These are phyloP conservation scores for Pelusios castaneus DNA, from an alignment of 2,113 vertebrate species.

Conservation along the genomic window DNA sequence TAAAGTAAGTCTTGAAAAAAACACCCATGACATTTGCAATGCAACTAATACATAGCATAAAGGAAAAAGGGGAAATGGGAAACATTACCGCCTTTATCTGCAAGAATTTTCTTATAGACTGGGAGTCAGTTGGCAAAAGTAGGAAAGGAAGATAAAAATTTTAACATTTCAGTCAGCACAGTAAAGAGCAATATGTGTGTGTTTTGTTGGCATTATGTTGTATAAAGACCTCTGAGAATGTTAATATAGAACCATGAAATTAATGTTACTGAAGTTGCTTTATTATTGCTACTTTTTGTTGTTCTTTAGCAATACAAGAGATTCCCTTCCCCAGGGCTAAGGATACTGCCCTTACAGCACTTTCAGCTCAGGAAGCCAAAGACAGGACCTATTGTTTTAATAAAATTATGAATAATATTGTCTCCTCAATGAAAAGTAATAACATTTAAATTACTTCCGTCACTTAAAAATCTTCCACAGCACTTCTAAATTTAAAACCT, in stretches of 20 bases:
- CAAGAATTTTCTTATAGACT: slow-evolving; percentile 1
- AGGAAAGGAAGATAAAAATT: slow-evolving; percentile 39
- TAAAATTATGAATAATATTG: neutral
- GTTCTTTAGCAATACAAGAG: slow-evolving; percentile 24
- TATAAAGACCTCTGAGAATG: slow-evolving; percentile 7
- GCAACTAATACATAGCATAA: neutral
- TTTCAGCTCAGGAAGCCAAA: neutral
- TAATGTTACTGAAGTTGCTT: neutral
- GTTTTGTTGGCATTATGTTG: slow-evolving; percentile 38
- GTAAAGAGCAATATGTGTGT: slow-evolving; percentile 18
- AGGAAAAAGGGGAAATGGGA: neutral
- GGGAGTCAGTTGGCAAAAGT: slow-evolving; percentile 27
- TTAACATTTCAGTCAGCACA: slow-evolving; percentile 35
- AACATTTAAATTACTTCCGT: neutral
- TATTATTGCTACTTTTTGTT: slow-evolving; percentile 62
- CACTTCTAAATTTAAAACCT: neutral
- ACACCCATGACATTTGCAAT: neutral
- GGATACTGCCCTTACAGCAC: neutral
- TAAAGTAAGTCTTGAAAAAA: slow-evolving; percentile 53
- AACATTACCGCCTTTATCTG: neutral
- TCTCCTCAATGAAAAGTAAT: neutral
- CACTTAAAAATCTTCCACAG: neutral
- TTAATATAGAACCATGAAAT: neutral
- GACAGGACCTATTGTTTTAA: neutral
- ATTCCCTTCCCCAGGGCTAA: slow-evolving; percentile 31